Conservation (phyloP, 23 tunicate species). For the Clavelina lepadiformis region DNA sequence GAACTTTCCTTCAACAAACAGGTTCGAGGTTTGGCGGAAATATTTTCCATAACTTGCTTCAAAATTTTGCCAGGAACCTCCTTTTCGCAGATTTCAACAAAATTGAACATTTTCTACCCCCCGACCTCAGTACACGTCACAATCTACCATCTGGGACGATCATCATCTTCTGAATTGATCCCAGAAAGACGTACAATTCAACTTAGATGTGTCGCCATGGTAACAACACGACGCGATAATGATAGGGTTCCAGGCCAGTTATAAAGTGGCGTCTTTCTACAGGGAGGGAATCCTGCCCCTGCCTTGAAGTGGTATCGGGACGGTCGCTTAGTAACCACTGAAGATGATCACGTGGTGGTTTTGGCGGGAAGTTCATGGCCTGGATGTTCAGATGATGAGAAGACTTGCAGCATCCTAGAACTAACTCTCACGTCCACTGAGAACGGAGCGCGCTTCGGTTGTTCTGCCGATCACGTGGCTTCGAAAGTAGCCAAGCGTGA, state of each 20-base stretch:
- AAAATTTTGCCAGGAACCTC: too few species aligned
- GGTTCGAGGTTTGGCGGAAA: too few species aligned
- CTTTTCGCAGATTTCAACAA: conserved; percentile 21
- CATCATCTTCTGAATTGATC: not conserved
- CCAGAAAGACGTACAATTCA: conserved; percentile 32
- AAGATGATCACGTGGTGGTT: not conserved
- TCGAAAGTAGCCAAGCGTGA: conserved; percentile 13
- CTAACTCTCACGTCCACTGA: not conserved
- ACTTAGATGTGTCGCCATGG: conserved; percentile 39
- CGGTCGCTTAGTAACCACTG: not conserved
- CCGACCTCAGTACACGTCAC: conserved; percentile 20
- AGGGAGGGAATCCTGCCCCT: conserved; percentile 76
- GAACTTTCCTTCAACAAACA: conserved; percentile 17
- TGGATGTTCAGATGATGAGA: not conserved
- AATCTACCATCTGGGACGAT: conserved; percentile 1
- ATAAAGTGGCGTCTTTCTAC: not conserved
- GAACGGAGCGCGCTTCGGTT: conserved; percentile 14
- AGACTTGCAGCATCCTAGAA: conserved; percentile 26
- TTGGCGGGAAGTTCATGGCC: conserved; percentile 3
- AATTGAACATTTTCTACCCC: conserved; percentile 35
- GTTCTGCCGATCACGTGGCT: conserved; percentile 33
- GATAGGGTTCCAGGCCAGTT: not conserved
- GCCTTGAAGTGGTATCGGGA: conserved; percentile 37
- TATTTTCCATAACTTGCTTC: too few species aligned
- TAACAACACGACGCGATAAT: conserved; percentile 1